phyloP scores from a whole-genome alignment of 2,113 vertebrate genomes.

The Mus spicilegus region DNA sequence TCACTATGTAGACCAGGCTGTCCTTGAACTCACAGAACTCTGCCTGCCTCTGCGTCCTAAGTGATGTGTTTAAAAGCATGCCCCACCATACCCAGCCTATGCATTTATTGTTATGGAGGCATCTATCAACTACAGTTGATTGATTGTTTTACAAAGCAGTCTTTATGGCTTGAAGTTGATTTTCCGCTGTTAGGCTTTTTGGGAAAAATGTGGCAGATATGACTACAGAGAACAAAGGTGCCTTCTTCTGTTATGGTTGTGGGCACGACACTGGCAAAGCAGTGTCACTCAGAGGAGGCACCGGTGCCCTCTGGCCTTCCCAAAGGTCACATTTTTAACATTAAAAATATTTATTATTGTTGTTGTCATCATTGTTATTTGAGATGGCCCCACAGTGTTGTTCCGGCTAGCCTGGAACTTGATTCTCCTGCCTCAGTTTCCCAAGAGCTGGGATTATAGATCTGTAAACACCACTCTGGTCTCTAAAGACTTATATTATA shows the following conservation, averaged over 20 bases:
- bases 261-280: background rate
- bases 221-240: slow-evolving; percentile 13
- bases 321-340: background rate
- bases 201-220: slow-evolving; percentile 48
- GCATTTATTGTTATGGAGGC: background rate
- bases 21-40: background rate
- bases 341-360: background rate
- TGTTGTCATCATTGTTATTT: background rate
- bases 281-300: background rate
- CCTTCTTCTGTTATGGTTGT: background rate
- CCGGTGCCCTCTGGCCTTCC: background rate
- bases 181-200: slow-evolving; percentile 65
- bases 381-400: background rate
- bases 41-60: background rate
- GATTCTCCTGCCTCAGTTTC: background rate
- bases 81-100: background rate
- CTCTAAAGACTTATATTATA: background rate
- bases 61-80: background rate
- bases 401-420: background rate
- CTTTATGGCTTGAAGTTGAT: slow-evolving; percentile 64
- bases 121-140: slow-evolving; percentile 67
- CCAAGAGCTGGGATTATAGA: background rate
- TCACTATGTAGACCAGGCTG: background rate
- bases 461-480: background rate
- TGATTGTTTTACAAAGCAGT: slow-evolving; percentile 63